Percentiles rank a stretch among this genome's conserved stretches.
Evolutionary conservation across 2,888 invertebrate species (phyloP).

Genomic region (Furcula furcula): DNA sequence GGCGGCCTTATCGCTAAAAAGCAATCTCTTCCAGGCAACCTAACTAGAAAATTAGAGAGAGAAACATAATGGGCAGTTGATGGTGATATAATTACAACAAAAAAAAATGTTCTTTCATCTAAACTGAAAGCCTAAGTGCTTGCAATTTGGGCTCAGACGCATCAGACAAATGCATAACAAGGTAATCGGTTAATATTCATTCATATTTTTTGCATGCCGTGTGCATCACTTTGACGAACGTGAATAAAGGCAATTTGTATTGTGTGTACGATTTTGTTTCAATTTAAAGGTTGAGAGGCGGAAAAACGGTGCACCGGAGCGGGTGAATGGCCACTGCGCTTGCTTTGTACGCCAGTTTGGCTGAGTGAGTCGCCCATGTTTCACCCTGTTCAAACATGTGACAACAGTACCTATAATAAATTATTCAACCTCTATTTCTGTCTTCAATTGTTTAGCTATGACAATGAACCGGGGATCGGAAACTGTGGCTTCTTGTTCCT

Average conservation of each 20-base stretch:
- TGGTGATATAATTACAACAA: too few relatives aligned
- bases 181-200: conserved; percentile 3
- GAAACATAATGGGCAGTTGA: too few relatives aligned
- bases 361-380: conserved; percentile 50
- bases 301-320: conserved; percentile 61
- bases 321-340: conserved; percentile 55
- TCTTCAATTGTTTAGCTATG: conserved; percentile 21
- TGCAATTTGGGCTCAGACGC: too few relatives aligned
- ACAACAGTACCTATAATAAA: conserved; percentile 38
- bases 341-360: conserved; percentile 64
- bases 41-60: too few relatives aligned
- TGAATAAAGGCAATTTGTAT: conserved; percentile 39
- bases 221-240: conserved; percentile 12
- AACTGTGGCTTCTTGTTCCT: conserved; percentile 9
- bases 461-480: conserved; percentile 13
- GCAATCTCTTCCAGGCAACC: too few relatives aligned
- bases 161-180: background rate
- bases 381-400: conserved; percentile 30
- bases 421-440: conserved; percentile 37
- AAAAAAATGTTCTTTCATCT: too few relatives aligned
- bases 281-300: conserved; percentile 65
- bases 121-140: too few relatives aligned
- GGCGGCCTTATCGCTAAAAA: too few relatives aligned
- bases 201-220: conserved; percentile 8
- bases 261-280: conserved; percentile 61